These are phyloP conservation scores for Semicossyphus pulcher DNA, from an alignment of 2,113 vertebrate species.

Conservation along the genomic window DNA sequence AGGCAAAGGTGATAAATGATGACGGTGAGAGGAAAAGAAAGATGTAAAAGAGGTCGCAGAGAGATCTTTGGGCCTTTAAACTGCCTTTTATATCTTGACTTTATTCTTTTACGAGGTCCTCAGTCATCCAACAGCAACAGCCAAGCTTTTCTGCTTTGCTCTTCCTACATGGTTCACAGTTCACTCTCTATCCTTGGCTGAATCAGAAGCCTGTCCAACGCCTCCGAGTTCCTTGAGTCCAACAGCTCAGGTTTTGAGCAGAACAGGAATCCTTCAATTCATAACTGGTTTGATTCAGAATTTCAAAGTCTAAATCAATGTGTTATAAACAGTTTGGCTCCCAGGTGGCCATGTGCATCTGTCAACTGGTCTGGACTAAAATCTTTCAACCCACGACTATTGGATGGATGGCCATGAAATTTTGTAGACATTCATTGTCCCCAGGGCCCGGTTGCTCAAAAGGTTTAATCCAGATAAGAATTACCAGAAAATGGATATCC, in stretches of 20 bases:
- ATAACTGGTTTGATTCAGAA: not conserved
- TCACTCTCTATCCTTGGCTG: conserved; percentile 13
- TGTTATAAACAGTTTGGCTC: not conserved
- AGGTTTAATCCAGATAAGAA: no score
- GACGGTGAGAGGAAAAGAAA: not conserved
- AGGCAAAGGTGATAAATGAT: conserved; percentile 3
- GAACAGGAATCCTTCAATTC: not conserved
- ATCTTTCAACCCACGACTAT: not conserved
- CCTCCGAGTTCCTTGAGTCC: conserved; percentile 26
- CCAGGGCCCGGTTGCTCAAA: no score
- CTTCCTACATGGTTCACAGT: conserved; percentile 43
- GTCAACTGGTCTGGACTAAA: not conserved
- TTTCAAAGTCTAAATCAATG: not conserved
- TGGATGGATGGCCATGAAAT: not conserved
- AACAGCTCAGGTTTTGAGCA: conserved; percentile 4
- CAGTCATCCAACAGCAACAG: not conserved
- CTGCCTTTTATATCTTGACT: conserved; percentile 15
- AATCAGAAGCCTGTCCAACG: conserved; percentile 20
- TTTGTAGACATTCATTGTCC: not conserved
- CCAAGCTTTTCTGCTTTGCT: conserved; percentile 11
- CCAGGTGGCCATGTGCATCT: not conserved
- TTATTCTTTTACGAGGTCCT: conserved; percentile 8
- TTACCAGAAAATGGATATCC: no score
- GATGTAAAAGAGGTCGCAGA: not conserved
- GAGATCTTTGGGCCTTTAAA: conserved; percentile 26